These are phyloP conservation scores for Cephalopachus bancanus DNA, from an alignment of 2,797 vertebrate genomes.

Conservation along the genomic window DNA sequence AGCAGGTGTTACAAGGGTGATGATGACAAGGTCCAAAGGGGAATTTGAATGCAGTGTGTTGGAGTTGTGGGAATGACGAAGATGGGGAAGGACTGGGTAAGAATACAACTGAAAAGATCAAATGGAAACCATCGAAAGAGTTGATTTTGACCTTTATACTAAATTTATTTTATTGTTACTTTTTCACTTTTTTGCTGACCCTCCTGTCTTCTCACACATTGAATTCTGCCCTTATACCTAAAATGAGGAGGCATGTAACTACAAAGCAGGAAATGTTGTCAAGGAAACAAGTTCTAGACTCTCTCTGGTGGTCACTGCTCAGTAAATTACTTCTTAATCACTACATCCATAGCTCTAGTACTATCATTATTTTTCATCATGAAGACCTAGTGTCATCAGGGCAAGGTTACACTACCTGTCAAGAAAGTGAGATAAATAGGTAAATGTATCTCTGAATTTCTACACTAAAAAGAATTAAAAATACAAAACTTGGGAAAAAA, in stretches of 20 bases:
- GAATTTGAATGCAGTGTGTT: not conserved
- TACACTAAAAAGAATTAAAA: not conserved
- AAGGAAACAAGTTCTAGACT: not conserved
- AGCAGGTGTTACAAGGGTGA: not conserved
- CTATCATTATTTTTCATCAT: not conserved
- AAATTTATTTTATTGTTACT: not conserved
- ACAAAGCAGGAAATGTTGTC: not conserved
- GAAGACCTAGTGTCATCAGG: not conserved
- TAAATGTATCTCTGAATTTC: not conserved
- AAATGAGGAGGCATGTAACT: not conserved
- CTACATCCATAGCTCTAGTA: not conserved
- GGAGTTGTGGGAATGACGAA: not conserved
- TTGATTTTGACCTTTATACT: not conserved
- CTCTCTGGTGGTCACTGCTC: not conserved
- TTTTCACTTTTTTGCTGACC: not conserved
- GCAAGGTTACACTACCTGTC: not conserved
- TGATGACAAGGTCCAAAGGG: not conserved
- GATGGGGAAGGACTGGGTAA: not conserved
- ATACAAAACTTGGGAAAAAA: too few species aligned
- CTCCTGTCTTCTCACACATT: not conserved
- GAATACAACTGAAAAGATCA: not conserved
- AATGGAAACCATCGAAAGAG: not conserved
- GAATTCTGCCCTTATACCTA: not conserved
- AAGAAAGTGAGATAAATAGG: not conserved
- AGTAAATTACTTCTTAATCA: fast-evolving